phyloP scores from a whole-genome alignment of 2,888 invertebrate genomes.

The Ophioninae sp. region DNA sequence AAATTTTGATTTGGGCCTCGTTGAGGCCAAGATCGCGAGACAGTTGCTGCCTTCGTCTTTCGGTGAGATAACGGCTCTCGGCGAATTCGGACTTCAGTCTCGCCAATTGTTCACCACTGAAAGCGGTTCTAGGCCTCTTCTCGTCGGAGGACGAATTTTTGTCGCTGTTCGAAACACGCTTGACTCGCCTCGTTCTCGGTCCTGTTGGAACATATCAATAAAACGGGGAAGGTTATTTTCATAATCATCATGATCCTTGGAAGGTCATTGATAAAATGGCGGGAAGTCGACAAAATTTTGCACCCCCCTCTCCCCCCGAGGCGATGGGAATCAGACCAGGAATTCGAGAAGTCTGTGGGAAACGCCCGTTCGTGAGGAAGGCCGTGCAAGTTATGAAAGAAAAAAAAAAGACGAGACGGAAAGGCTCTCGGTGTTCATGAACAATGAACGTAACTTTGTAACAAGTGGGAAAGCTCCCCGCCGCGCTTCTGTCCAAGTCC shows the following conservation, averaged over 20 bases:
- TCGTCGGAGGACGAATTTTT: constrained; percentile 83
- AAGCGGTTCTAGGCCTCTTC: constrained; percentile 90
- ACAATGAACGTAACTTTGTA: constrained; percentile 48
- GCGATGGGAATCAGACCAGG: neutral
- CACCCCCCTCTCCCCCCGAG: neutral
- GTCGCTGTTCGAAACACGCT: constrained; percentile 81
- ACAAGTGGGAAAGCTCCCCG: constrained; percentile 26
- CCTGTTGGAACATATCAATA: constrained; percentile 79
- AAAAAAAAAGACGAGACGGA: neutral
- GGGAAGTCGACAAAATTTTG: too few species aligned
- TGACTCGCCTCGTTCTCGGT: constrained; percentile 84
- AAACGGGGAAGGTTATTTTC: neutral
- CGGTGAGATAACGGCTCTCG: constrained; percentile 87
- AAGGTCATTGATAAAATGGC: neutral
- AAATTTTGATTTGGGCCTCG: constrained; percentile 98
- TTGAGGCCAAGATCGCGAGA: constrained; percentile 92
- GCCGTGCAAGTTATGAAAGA: constrained; percentile 31
- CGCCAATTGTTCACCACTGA: constrained; percentile 91
- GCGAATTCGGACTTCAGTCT: constrained; percentile 87
- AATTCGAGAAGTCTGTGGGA: constrained; percentile 48
- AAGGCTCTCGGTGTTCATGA: neutral
- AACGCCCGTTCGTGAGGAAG: constrained; percentile 51
- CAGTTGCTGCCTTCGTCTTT: constrained; percentile 87
- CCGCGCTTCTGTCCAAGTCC: neutral
- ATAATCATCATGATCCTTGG: neutral